A percentile compares a stretch with the other conserved stretches of the same genome.
Evolutionary conservation across 1,140 invertebrate genomes (phyloP).

Genomic region (Protaetia brevitarsis): DNA sequence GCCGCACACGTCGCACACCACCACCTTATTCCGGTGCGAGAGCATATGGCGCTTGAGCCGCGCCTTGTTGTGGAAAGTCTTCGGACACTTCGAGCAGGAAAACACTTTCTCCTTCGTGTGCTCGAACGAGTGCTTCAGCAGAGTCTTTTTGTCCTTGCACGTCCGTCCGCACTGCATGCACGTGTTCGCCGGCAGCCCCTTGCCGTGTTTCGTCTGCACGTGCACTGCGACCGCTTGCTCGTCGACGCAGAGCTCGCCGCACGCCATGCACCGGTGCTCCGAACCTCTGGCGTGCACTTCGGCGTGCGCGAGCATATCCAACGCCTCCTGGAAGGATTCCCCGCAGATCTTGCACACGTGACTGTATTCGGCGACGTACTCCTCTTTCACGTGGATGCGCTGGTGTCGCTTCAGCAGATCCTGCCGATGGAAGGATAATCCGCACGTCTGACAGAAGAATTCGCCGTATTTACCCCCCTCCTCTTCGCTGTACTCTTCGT

Average conservation of each 20-base stretch:
- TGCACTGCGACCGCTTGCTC: slow-evolving; percentile 57
- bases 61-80: slow-evolving; percentile 69
- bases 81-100: slow-evolving; percentile 61
- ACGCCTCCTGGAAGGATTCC: slow-evolving; percentile 68
- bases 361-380: slow-evolving; percentile 42
- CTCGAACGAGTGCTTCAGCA: slow-evolving; percentile 66
- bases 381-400: slow-evolving; percentile 52
- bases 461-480: slow-evolving; percentile 66
- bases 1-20: slow-evolving; percentile 67
- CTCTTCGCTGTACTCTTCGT: slow-evolving; percentile 55
- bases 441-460: slow-evolving; percentile 72
- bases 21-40: slow-evolving; percentile 67
- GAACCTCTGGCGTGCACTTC: slow-evolving; percentile 65
- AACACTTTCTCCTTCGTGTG: slow-evolving; percentile 59
- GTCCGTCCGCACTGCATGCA: slow-evolving; percentile 60
- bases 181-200: slow-evolving; percentile 57
- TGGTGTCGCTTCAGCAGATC: slow-evolving; percentile 70
- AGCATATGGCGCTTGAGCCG: slow-evolving; percentile 62
- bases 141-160: slow-evolving; percentile 65
- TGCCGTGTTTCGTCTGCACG: slow-evolving; percentile 55
- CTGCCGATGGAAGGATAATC: slow-evolving; percentile 69
- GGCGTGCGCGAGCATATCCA: slow-evolving; percentile 71
- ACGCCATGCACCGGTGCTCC: slow-evolving; percentile 60
- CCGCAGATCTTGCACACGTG: slow-evolving; percentile 74
- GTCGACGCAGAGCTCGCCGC: slow-evolving; percentile 60